Percentiles rank a stretch among this genome's conserved stretches.
phyloP scores from a whole-genome alignment of 2,888 invertebrate species.

The Watsonalla binaria region DNA sequence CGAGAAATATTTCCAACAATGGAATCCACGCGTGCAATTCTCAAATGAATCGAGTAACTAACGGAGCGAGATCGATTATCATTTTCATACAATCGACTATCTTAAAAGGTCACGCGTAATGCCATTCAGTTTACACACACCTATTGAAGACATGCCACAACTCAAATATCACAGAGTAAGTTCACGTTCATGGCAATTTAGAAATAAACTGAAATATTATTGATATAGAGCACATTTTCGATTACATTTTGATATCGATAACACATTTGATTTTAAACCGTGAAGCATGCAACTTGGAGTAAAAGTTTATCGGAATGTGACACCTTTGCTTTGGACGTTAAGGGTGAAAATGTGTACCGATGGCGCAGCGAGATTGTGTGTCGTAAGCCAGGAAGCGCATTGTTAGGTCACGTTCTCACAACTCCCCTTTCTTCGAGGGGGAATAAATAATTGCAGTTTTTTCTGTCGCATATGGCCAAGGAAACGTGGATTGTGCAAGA shows the following conservation, averaged over 20 bases:
- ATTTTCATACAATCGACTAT: constrained; percentile 71
- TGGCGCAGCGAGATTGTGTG: constrained; percentile 50
- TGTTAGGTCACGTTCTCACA: constrained; percentile 79
- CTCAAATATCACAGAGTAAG: constrained; percentile 25
- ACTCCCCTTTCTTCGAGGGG: constrained; percentile 77
- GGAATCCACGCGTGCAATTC: constrained; percentile 23
- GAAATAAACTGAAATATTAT: constrained; percentile 22
- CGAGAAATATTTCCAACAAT: constrained; percentile 17
- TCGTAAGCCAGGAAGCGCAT: constrained; percentile 78
- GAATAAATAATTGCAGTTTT: constrained; percentile 79
- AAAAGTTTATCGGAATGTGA: constrained; percentile 45
- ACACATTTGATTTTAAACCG: constrained; percentile 56
- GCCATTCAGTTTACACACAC: constrained; percentile 59
- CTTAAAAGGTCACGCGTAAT: constrained; percentile 73
- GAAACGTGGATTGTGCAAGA: constrained; percentile 73
- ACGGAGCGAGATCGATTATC: constrained; percentile 69
- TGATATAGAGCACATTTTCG: constrained; percentile 28
- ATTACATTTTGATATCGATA: constrained; percentile 20
- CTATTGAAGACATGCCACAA: constrained; percentile 59
- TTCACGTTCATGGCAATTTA: constrained; percentile 1
- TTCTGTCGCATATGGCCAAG: constrained; percentile 78
- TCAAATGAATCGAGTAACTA: constrained; percentile 54
- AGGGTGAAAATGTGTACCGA: constrained; percentile 51
- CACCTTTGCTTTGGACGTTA: constrained; percentile 42
- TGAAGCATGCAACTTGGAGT: constrained; percentile 44